A percentile compares a stretch with the other conserved stretches of the same genome.
phyloP scores from a whole-genome alignment of 1,140 invertebrate species.

The Phenacoccus solenopsis region DNA sequence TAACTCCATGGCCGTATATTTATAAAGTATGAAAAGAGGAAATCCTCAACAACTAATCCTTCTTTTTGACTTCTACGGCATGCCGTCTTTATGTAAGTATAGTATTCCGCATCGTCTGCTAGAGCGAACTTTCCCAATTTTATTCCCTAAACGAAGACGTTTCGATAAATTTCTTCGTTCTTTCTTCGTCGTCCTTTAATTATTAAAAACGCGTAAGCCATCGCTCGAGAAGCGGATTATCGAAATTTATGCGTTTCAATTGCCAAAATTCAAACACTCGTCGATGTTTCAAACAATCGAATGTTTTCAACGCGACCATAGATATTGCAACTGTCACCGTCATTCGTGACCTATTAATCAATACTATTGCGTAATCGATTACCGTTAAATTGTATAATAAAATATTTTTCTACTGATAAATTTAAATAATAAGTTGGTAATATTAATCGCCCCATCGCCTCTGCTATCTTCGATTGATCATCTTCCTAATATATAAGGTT shows the following conservation, averaged over 20 bases:
- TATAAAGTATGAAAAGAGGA: conserved; percentile 3
- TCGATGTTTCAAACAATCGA: not conserved
- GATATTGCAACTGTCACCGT: not conserved
- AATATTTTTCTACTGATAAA: too few species aligned
- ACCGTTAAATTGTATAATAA: too few species aligned
- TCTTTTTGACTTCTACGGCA: conserved; percentile 1
- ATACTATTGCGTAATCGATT: not conserved
- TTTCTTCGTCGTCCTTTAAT: not conserved
- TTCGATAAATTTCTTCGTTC: not conserved
- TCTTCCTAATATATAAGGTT: too few species aligned
- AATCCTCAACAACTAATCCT: conserved; percentile 1
- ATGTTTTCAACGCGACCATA: not conserved
- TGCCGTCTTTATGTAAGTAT: not conserved
- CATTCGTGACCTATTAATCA: not conserved
- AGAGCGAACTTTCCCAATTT: too few species aligned
- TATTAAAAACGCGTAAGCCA: not conserved
- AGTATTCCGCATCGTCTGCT: too few species aligned
- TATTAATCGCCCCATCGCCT: too few species aligned
- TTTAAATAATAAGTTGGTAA: too few species aligned
- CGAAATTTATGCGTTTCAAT: not conserved
- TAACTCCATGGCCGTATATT: not conserved
- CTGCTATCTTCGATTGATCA: too few species aligned
- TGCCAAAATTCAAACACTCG: not conserved
- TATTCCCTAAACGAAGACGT: not conserved
- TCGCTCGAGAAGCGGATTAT: not conserved